Evolutionary conservation across 2,113 vertebrate genomes (phyloP).

Genomic region (Spilogale gracilis): DNA sequence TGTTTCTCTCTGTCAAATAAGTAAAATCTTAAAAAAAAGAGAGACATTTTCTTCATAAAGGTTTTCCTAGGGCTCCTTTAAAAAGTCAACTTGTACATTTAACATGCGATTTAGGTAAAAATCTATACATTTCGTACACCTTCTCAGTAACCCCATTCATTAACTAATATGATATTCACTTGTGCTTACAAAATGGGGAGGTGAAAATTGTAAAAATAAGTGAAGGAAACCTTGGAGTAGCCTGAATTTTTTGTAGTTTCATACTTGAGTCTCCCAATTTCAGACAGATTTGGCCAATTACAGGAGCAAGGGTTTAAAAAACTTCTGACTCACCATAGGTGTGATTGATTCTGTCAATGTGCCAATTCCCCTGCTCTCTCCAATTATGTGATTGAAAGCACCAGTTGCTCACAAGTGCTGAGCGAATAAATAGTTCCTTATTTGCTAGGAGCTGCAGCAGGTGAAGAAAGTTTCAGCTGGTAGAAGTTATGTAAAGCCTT

Average conservation of each 20-base stretch:
- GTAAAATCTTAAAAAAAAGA: too few species aligned
- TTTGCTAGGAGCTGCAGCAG: neutral
- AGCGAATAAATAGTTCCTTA: conserved; percentile 27
- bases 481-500: neutral
- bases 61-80: neutral
- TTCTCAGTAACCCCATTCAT: neutral
- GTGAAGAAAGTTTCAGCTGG: neutral
- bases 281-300: conserved; percentile 41
- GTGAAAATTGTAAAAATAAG: conserved; percentile 6
- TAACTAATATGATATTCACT: neutral
- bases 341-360: conserved; percentile 60
- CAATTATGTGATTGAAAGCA: conserved; percentile 55
- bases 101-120: neutral
- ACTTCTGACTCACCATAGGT: neutral
- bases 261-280: neutral
- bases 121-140: neutral
- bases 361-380: conserved; percentile 4
- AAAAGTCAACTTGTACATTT: neutral
- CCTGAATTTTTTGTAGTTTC: neutral
- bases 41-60: neutral
- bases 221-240: neutral
- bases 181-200: neutral
- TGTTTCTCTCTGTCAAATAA: too few species aligned
- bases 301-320: neutral
- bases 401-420: neutral